Conservation (phyloP, 2,113 vertebrate genomes). For the Aptenodytes forsteri region DNA sequence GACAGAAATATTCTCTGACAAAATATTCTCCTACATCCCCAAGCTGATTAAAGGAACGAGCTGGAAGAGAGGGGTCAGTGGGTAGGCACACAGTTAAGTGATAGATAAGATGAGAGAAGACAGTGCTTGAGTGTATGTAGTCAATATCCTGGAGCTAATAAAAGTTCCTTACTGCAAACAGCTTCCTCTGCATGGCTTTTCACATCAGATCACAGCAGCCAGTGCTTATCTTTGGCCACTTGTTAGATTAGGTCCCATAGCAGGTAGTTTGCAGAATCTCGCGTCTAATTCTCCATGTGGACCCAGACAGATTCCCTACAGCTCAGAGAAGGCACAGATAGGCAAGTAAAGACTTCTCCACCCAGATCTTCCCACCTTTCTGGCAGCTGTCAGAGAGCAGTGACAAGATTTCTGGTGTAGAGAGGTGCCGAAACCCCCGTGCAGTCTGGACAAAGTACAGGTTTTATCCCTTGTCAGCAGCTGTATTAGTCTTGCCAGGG, state of each 20-base stretch:
- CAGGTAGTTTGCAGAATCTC: not conserved
- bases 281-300: not conserved
- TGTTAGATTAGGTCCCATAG: constrained; percentile 9
- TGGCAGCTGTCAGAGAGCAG: not conserved
- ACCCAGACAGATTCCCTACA: not conserved
- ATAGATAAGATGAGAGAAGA: constrained; percentile 49
- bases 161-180: constrained; percentile 13
- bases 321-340: not conserved
- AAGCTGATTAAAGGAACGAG: constrained; percentile 46
- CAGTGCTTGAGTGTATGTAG: not conserved
- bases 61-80: constrained; percentile 37
- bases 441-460: not conserved
- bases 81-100: not conserved
- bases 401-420: not conserved
- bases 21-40: constrained; percentile 35
- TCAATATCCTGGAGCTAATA: constrained; percentile 21
- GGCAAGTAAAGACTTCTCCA: not conserved
- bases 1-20: constrained; percentile 39
- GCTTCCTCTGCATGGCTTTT: not conserved
- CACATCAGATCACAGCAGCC: constrained; percentile 17
- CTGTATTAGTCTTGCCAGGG: not conserved
- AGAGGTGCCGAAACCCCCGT: not conserved
- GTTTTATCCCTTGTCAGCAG: not conserved
- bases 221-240: constrained; percentile 21
- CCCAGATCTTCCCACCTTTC: not conserved